Percentiles rank a stretch among this genome's conserved stretches.
These are phyloP conservation scores for Pteronotus mesoamericanus DNA, from an alignment of 2,797 vertebrate species.

Conservation along the genomic window DNA sequence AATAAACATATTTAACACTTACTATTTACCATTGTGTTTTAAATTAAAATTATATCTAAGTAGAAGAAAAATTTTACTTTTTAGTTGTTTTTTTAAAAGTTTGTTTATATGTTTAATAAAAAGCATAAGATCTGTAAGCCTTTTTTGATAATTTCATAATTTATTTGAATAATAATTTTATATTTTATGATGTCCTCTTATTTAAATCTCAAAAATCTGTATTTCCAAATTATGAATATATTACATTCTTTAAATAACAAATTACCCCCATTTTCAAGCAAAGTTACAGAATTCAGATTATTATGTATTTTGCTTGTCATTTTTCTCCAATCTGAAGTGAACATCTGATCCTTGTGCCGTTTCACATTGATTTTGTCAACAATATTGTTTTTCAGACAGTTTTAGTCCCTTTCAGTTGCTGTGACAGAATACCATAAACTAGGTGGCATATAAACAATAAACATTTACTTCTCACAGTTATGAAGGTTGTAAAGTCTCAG, in stretches of 20 bases:
- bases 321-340: neutral
- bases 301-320: neutral
- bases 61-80: neutral
- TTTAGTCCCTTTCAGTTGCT: neutral
- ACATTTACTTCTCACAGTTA: neutral
- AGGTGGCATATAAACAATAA: neutral
- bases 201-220: neutral
- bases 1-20: neutral
- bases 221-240: neutral
- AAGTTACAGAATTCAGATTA: neutral
- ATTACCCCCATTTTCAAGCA: neutral
- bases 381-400: neutral
- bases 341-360: rapidly evolving
- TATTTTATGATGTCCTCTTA: neutral
- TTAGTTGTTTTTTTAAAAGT: neutral
- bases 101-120: neutral
- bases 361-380: neutral
- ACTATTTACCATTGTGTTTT: neutral
- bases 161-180: neutral
- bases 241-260: neutral
- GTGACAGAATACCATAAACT: neutral
- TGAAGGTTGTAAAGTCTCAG: neutral
- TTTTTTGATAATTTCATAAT: neutral
- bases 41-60: neutral
- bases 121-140: neutral